These are phyloP conservation scores for Holcopasites calliopsidis DNA, from an alignment of 1,140 invertebrate genomes.

Conservation along the genomic window DNA sequence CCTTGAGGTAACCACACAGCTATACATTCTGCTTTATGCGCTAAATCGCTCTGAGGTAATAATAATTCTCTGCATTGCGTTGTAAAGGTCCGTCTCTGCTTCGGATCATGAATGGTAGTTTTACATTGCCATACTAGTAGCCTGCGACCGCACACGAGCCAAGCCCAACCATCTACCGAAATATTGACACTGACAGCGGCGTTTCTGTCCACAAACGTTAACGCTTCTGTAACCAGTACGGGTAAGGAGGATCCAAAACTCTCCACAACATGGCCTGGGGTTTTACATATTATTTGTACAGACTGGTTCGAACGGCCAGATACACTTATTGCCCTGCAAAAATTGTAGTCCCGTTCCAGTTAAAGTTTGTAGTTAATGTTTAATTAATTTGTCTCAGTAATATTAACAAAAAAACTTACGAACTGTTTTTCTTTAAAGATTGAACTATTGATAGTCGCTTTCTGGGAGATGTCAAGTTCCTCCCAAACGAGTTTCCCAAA, in stretches of 20 bases:
- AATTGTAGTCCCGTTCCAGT: background rate
- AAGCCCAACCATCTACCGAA: conserved; percentile 86
- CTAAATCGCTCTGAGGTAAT: conserved; percentile 94
- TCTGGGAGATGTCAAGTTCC: conserved; percentile 63
- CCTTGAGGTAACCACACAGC: conserved; percentile 87
- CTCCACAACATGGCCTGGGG: conserved; percentile 85
- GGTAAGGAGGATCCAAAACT: conserved; percentile 89
- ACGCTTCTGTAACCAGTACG: conserved; percentile 91
- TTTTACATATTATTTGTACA: conserved; percentile 86
- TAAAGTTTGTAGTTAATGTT: background rate
- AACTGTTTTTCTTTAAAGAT: conserved; percentile 73
- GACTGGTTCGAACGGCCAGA: conserved; percentile 84
- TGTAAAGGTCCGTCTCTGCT: conserved; percentile 75
- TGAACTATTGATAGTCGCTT: conserved; percentile 75
- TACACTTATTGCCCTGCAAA: conserved; percentile 80
- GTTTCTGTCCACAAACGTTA: conserved; percentile 87
- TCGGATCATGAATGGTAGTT: conserved; percentile 72
- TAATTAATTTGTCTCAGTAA: background rate
- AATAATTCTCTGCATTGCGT: conserved; percentile 89
- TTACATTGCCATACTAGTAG: conserved; percentile 94
- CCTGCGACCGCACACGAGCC: conserved; percentile 92
- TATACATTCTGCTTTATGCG: conserved; percentile 94
- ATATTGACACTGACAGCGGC: conserved; percentile 83
- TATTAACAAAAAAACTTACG: conserved; percentile 65
- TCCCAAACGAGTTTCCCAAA: conserved; percentile 55